phyloP scores from a whole-genome alignment of 2,888 invertebrate species.

The Cotesia congregata region DNA sequence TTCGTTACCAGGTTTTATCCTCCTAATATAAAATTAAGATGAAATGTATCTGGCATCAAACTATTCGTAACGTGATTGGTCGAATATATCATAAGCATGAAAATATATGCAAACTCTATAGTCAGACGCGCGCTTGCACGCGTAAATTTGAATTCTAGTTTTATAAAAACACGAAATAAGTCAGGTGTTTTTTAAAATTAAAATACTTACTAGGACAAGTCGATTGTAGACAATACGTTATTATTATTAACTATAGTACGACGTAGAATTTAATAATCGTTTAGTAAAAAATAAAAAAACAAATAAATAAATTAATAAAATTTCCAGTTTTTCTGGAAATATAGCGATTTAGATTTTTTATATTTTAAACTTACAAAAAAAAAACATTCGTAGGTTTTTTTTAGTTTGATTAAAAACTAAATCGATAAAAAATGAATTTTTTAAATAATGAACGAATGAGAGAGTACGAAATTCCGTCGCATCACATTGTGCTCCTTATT shows the following conservation, averaged over 20 bases:
- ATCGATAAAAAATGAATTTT: neutral
- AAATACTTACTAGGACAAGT: neutral
- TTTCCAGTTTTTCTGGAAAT: slow-evolving; percentile 39
- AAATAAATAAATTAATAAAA: slow-evolving; percentile 36
- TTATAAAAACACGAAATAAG: neutral
- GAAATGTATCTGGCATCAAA: no score
- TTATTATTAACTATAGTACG: slow-evolving; percentile 14
- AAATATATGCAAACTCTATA: no score
- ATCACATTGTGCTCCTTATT: slow-evolving; percentile 33
- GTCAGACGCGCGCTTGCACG: no score
- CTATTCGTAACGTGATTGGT: no score
- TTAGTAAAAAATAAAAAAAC: slow-evolving; percentile 35
- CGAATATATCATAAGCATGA: no score
- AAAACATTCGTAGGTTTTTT: no score
- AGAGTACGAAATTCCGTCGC: slow-evolving; percentile 37
- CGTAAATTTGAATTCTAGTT: no score
- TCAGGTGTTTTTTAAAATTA: neutral
- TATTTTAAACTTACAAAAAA: neutral
- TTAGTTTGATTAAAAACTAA: neutral
- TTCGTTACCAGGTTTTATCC: slow-evolving; percentile 8
- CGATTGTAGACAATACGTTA: neutral
- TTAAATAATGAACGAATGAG: neutral
- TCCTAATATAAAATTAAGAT: no score
- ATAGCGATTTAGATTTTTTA: slow-evolving; percentile 8
- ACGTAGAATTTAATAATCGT: slow-evolving; percentile 22